A percentile compares a stretch with the other conserved stretches of the same genome.
Conservation (phyloP, 2,113 vertebrate species). For the Columbina picui region DNA sequence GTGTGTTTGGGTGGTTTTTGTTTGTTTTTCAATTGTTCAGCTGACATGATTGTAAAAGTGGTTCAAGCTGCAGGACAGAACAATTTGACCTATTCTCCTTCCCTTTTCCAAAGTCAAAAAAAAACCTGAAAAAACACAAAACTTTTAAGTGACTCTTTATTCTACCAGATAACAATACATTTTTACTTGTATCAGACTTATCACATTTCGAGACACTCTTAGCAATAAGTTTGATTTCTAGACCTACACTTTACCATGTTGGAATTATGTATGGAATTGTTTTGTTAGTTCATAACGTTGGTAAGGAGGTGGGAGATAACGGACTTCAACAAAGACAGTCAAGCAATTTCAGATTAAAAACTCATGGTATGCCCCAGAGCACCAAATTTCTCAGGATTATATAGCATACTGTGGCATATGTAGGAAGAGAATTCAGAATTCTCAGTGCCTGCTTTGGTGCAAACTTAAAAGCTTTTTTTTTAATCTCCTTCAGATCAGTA, state of each 20-base stretch:
- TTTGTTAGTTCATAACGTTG: neutral
- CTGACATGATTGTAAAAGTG: neutral
- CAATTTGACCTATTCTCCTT: neutral
- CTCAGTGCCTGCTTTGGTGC: fast-evolving
- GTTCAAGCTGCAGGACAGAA: neutral
- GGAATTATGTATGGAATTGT: fast-evolving
- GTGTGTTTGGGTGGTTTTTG: neutral
- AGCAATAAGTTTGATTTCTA: neutral
- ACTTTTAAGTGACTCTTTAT: neutral
- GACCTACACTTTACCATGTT: neutral
- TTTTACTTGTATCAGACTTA: neutral
- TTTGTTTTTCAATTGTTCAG: neutral
- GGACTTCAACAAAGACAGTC: neutral
- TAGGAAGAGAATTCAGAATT: neutral
- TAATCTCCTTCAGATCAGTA: neutral
- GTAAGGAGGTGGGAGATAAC: neutral
- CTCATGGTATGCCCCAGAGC: neutral
- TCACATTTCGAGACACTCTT: neutral
- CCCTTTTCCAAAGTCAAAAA: neutral
- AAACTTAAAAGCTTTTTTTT: neutral
- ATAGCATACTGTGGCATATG: neutral
- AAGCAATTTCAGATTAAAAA: neutral
- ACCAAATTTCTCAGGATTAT: neutral
- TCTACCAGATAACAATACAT: neutral
- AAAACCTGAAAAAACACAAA: neutral